Conservation (phyloP, 2,888 invertebrate genomes). For the Drosophila birchii region DNA sequence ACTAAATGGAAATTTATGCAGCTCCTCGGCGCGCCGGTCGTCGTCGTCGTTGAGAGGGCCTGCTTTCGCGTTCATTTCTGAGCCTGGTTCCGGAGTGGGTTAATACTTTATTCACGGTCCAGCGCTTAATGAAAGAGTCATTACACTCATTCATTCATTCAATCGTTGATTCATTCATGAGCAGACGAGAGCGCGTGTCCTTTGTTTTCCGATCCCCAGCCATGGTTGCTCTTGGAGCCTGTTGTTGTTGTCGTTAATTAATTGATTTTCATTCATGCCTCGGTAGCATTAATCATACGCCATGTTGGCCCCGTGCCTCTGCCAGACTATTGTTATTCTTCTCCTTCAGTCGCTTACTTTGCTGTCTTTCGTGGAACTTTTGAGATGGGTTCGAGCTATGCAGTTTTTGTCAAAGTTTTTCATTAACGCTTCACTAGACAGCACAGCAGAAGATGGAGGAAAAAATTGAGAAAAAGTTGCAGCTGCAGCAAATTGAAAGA, state of each 20-base stretch:
- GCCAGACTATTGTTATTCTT: conserved; percentile 30
- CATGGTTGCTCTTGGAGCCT: neutral
- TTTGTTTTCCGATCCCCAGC: conserved; percentile 29
- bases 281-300: conserved; percentile 68
- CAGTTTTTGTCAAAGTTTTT: conserved; percentile 41
- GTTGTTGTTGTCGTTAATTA: conserved; percentile 60
- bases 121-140: conserved; percentile 68
- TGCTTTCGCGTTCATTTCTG: neutral
- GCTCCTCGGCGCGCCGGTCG: conserved; percentile 8
- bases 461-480: conserved; percentile 23
- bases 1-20: conserved; percentile 77
- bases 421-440: conserved; percentile 42
- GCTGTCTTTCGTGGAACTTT: conserved; percentile 12
- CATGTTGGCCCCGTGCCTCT: conserved; percentile 37
- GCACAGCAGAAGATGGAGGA: conserved; percentile 4
- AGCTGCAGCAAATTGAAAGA: conserved; percentile 25
- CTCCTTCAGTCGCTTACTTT: conserved; percentile 2
- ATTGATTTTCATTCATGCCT: conserved; percentile 61
- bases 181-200: conserved; percentile 43
- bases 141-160: conserved; percentile 66
- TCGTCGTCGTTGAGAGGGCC: neutral
- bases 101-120: conserved; percentile 70
- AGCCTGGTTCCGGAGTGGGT: conserved; percentile 23
- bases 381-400: conserved; percentile 7
- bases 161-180: conserved; percentile 65